Base-by-base conservation (phyloP, 2,113 vertebrate species). In the Heptranchias perlo region DNA sequence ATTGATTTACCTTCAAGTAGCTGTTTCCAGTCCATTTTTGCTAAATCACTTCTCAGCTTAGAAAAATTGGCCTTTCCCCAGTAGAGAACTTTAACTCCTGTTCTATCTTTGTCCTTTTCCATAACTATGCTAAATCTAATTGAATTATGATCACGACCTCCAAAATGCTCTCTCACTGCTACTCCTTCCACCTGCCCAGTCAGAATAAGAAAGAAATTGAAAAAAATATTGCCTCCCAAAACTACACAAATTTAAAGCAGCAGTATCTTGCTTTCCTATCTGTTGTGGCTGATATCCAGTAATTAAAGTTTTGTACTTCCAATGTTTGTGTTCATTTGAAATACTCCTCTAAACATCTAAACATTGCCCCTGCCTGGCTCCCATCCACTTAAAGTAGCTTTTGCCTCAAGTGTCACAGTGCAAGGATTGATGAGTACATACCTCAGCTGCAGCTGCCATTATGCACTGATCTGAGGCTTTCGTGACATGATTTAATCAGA, bases 361-460 rank as follows among this genome's bases (percentile, higher is more conserved):
- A 93, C n/a, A 93, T 62, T 93, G 58, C 18, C 35, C 10, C 31
- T 92, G 87, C 58, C 31, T 62, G 89, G 35, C 62, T 61, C 58
- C 58, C 89, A 61, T 93, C 58, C n/a, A 62, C 61, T 62, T 93
- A 39, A 61, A 25, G 35, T 64, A 39, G 58, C 61, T 93, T 52
- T 52, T 93, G 54, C 61, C 89, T 93, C 58, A 62, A 39, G 39
- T 93, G 64, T 93, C 35, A 62, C 89, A 62, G 89, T 44, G 58
- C 18, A 39, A 93, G 58, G 58, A 93, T 93, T 93, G 35, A 93
- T 93, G 58, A n/a, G 16, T 21, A 39, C n/a, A n/a, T 93, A 93
- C 58, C 58, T 93, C 89, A 62, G n/a, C 35, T 93, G 54, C 58
- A 62, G 89, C 89, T 93, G 89, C 58, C 18, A 62, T 64, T 93